Evolutionary conservation across 2,888 invertebrate genomes (phyloP).

Genomic region (Nezara viridula): DNA sequence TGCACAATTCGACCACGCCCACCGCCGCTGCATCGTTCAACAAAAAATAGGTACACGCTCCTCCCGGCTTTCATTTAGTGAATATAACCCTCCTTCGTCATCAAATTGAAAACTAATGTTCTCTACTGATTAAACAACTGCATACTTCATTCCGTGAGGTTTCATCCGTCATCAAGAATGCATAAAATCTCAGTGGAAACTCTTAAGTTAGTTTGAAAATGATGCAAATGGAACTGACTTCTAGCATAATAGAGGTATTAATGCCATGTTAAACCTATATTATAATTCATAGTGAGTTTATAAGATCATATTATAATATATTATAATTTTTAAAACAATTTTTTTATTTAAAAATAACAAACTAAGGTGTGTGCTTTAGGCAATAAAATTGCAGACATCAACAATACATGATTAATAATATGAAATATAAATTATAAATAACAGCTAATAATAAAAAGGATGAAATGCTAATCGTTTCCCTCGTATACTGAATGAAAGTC

Average conservation of each 20-base stretch:
- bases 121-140: constrained; percentile 6
- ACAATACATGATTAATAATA: too few relatives aligned
- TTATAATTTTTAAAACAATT: too few relatives aligned
- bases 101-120: not conserved
- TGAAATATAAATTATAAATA: too few relatives aligned
- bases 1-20: constrained; percentile 45
- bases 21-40: not conserved
- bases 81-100: not conserved
- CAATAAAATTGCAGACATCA: too few relatives aligned
- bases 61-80: not conserved
- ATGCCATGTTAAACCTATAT: not conserved
- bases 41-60: not conserved
- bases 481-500: too few relatives aligned
- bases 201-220: not conserved
- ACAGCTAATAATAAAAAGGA: too few relatives aligned
- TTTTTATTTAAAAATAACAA: too few relatives aligned
- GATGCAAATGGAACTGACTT: not conserved
- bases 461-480: too few relatives aligned
- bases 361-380: too few relatives aligned
- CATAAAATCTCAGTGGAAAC: not conserved
- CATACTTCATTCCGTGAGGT: not conserved
- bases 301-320: too few relatives aligned
- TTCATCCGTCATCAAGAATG: not conserved
- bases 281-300: too few relatives aligned
- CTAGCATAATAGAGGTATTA: not conserved